These are phyloP conservation scores for Gibbula magus DNA, from an alignment of 2,888 invertebrate genomes.

Conservation along the genomic window DNA sequence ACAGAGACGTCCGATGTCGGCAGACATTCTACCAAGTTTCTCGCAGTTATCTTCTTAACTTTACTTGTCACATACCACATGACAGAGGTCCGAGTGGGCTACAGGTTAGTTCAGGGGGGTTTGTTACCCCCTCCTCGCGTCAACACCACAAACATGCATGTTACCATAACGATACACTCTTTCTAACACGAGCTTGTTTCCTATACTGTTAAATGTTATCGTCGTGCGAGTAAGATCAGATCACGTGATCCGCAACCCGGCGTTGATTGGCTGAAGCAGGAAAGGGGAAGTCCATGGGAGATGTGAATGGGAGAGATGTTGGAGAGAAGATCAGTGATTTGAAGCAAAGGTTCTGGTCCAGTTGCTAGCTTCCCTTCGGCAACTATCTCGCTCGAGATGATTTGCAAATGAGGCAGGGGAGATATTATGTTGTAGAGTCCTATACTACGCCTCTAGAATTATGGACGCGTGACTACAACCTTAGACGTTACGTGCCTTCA, in stretches of 20 bases:
- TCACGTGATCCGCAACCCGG: neutral
- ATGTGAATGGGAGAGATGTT: neutral
- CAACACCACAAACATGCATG: neutral
- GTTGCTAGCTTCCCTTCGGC: neutral
- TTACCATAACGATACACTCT: neutral
- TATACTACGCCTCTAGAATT: too few species aligned
- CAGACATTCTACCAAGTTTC: neutral
- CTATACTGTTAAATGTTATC: conserved; percentile 10
- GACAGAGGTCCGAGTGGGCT: neutral
- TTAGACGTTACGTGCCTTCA: too few species aligned
- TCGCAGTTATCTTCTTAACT: neutral
- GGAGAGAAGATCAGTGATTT: neutral
- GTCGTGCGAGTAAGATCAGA: neutral
- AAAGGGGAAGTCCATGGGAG: neutral
- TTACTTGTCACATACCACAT: neutral
- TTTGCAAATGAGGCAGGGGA: neutral
- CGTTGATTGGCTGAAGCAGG: neutral
- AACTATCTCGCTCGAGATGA: neutral
- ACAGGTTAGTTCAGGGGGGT: neutral
- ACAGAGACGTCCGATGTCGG: neutral
- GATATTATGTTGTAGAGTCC: neutral
- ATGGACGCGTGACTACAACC: too few species aligned
- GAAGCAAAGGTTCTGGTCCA: neutral
- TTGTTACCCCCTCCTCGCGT: neutral
- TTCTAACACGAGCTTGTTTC: neutral